A percentile compares a stretch with the other conserved stretches of the same genome.
Conservation (phyloP, 2,888 invertebrate species). For the Torymus tubicola region DNA sequence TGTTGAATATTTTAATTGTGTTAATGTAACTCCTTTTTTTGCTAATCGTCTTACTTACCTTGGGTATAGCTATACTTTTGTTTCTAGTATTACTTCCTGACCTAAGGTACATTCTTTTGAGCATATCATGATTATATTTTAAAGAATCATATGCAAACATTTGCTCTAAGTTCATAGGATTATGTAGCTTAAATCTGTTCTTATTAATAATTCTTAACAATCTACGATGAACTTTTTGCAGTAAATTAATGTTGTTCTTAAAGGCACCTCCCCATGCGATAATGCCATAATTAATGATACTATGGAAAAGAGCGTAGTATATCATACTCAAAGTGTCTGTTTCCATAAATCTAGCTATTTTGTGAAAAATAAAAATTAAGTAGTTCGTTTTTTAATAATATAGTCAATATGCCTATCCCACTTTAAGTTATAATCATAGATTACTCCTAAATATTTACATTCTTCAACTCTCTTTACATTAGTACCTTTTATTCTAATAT, state of each 20-base stretch:
- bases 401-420: conserved; percentile 3
- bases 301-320: not conserved
- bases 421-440: conserved; percentile 1
- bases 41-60: not conserved
- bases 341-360: not conserved
- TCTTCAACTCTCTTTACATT: not conserved
- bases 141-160: not conserved
- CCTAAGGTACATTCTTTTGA: not conserved
- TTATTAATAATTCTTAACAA: conserved; percentile 3
- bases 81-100: not conserved
- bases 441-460: conserved; percentile 10
- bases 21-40: not conserved
- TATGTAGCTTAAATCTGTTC: not conserved
- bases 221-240: not conserved
- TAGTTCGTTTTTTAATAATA: conserved; percentile 3
- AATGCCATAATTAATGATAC: not conserved
- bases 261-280: conserved; percentile 2
- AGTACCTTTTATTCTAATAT: not conserved
- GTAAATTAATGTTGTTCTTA: not conserved
- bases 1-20: not conserved
- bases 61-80: not conserved
- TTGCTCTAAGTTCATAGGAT: not conserved
- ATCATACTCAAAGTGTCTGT: not conserved
- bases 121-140: not conserved
- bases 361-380: conserved; percentile 10